Evolutionary conservation across 2,797 vertebrate species (phyloP).

Genomic region (Enteromius thamalakanensis): DNA sequence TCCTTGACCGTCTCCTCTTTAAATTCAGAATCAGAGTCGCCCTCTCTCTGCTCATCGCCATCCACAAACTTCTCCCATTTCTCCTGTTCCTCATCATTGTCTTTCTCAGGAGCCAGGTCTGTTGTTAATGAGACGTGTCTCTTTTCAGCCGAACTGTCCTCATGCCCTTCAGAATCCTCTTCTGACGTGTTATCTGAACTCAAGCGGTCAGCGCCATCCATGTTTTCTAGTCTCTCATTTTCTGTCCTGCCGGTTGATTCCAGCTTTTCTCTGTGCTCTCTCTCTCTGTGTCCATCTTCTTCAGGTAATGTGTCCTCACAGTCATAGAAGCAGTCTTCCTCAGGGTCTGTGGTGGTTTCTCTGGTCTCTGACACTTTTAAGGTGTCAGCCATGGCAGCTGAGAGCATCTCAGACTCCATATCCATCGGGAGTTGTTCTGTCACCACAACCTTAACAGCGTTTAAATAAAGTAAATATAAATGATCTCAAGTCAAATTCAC

Average conservation of each 20-base stretch:
- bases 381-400: conserved; percentile 38
- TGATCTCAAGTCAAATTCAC: not conserved
- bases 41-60: conserved; percentile 58
- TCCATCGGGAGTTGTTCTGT: conserved; percentile 42
- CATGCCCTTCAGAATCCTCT: conserved; percentile 19
- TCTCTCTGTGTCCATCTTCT: conserved; percentile 34
- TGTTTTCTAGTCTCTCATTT: conserved; percentile 27
- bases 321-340: conserved; percentile 86
- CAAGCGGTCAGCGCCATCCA: not conserved
- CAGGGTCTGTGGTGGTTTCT: conserved; percentile 49
- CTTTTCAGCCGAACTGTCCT: conserved; percentile 16
- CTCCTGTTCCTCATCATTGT: conserved; percentile 40
- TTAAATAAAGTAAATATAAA: not conserved
- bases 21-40: conserved; percentile 64
- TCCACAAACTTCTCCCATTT: conserved; percentile 66
- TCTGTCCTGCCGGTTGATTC: conserved; percentile 9
- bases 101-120: conserved; percentile 17
- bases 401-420: conserved; percentile 23
- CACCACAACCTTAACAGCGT: conserved; percentile 23
- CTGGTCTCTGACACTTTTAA: conserved; percentile 45
- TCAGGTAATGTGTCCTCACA: conserved; percentile 79
- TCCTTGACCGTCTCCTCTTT: conserved; percentile 66
- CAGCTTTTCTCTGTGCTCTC: not conserved
- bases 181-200: conserved; percentile 11
- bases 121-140: conserved; percentile 12